phyloP scores from a whole-genome alignment of 2,797 vertebrate genomes.

The Eulemur rubriventer region DNA sequence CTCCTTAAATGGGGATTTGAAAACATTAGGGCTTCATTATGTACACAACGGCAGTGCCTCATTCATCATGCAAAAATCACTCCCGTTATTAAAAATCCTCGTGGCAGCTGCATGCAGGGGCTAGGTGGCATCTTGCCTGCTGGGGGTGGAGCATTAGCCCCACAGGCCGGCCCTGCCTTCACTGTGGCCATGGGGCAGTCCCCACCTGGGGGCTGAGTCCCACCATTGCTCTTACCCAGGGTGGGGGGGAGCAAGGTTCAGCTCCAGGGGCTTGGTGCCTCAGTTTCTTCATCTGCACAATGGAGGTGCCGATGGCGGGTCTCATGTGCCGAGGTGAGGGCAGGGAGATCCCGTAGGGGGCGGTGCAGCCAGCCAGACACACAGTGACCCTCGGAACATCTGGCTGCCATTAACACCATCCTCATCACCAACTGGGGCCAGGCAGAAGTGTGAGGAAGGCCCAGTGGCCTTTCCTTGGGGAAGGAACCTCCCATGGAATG shows the following conservation, averaged over 20 bases:
- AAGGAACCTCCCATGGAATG: neutral
- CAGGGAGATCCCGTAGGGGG: accelerated
- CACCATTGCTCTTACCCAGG: neutral
- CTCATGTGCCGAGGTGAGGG: accelerated
- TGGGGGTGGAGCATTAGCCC: neutral
- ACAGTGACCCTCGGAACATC: accelerated
- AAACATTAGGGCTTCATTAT: conserved; percentile 82
- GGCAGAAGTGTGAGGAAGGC: neutral
- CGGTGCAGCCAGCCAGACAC: too few species aligned
- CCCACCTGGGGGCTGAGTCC: neutral
- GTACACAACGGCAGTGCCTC: conserved; percentile 62
- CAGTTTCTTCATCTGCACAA: neutral
- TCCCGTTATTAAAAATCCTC: conserved; percentile 66
- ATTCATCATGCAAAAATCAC: conserved; percentile 76
- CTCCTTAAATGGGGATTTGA: conserved; percentile 79
- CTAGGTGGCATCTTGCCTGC: conserved; percentile 36
- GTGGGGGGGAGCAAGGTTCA: neutral
- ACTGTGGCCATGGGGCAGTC: neutral
- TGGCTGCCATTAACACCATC: too few species aligned
- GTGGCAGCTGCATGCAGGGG: conserved; percentile 40
- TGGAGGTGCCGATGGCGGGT: accelerated
- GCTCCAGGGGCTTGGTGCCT: neutral
- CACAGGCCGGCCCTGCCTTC: neutral
- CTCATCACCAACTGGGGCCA: neutral
- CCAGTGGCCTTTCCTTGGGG: too few species aligned